phyloP scores from a whole-genome alignment of 2,888 invertebrate species.

The Caenorhabditis sulstoni region DNA sequence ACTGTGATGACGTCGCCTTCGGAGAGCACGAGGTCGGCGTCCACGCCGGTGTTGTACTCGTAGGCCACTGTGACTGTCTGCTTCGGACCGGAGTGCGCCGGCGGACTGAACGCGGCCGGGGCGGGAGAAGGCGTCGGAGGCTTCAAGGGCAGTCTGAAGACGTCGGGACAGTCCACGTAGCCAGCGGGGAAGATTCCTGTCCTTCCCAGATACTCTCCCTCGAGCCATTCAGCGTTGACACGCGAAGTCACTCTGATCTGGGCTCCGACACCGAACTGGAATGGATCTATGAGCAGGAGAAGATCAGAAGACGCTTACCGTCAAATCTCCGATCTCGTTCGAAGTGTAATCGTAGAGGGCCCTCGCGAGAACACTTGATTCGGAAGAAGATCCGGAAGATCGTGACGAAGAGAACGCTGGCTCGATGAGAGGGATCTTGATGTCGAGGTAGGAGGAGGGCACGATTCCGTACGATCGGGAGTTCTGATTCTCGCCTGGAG shows the following conservation, averaged over 20 bases:
- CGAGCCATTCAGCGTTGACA: slow-evolving; percentile 74
- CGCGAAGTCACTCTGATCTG: slow-evolving; percentile 67
- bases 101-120: background rate
- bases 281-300: background rate
- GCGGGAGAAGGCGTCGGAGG: slow-evolving; percentile 16
- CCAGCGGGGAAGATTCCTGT: slow-evolving; percentile 74
- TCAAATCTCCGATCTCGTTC: slow-evolving; percentile 71
- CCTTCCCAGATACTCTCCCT: slow-evolving; percentile 70
- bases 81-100: background rate
- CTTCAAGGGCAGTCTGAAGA: slow-evolving; percentile 49
- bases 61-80: slow-evolving; percentile 68
- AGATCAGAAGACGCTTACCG: slow-evolving; percentile 56
- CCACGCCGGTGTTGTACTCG: slow-evolving; percentile 72
- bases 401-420: slow-evolving; percentile 15
- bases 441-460: slow-evolving; percentile 71
- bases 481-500: slow-evolving; percentile 66
- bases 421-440: slow-evolving; percentile 71
- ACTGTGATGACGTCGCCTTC: slow-evolving; percentile 61
- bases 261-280: slow-evolving; percentile 72
- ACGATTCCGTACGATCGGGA: slow-evolving; percentile 71
- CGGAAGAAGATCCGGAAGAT: slow-evolving; percentile 20
- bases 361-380: slow-evolving; percentile 43
- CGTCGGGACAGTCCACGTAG: slow-evolving; percentile 68
- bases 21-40: slow-evolving; percentile 58
- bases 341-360: slow-evolving; percentile 77